These are phyloP conservation scores for Oreocharis arfaki DNA, from an alignment of 2,113 vertebrate species.

Conservation along the genomic window DNA sequence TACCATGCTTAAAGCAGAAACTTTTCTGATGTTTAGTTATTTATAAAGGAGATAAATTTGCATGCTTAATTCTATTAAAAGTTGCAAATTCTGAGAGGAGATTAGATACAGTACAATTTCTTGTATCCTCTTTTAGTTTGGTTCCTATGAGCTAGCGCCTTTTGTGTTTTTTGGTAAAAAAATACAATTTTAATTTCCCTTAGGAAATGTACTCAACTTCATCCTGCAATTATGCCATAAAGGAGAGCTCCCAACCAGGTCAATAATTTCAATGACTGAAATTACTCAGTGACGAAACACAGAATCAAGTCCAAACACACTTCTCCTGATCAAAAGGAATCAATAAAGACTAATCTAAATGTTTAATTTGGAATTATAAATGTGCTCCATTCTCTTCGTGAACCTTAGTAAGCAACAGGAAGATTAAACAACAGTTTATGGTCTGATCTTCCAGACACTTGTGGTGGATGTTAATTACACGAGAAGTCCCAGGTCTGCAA, in stretches of 20 bases:
- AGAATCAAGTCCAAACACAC: not conserved
- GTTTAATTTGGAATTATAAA: constrained; percentile 12
- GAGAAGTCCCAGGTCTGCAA: not conserved
- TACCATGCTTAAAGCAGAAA: not conserved
- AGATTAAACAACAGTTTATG: not conserved
- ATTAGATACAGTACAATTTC: not conserved
- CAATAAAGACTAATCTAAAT: constrained; percentile 27
- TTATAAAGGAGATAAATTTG: not conserved
- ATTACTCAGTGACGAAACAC: not conserved
- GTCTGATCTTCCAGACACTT: not conserved
- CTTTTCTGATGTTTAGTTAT: not conserved
- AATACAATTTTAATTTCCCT: not conserved
- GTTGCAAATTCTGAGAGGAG: not conserved
- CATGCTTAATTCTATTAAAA: not conserved
- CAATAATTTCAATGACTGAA: not conserved
- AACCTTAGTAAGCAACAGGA: not conserved
- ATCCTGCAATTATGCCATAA: not conserved
- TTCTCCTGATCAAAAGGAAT: constrained; percentile 20
- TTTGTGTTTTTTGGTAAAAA: not conserved
- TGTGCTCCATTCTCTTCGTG: not conserved
- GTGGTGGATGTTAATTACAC: not conserved
- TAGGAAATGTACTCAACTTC: not conserved
- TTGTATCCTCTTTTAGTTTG: not conserved
- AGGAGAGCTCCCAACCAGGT: not conserved
- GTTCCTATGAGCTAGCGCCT: not conserved